These are phyloP conservation scores for Capreolus pygargus DNA, from an alignment of 2,113 vertebrate genomes.

Conservation along the genomic window DNA sequence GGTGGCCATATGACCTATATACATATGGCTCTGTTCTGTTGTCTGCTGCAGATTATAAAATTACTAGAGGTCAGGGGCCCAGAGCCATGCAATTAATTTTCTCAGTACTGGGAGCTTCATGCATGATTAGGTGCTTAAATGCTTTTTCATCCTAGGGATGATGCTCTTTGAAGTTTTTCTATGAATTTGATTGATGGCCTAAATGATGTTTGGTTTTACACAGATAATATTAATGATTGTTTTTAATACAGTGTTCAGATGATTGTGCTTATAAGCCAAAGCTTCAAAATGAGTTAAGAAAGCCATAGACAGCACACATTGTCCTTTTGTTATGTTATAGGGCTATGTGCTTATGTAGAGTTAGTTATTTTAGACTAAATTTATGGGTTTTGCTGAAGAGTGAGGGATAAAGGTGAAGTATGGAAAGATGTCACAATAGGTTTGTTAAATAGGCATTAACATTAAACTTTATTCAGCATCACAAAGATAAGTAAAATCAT, in stretches of 20 bases:
- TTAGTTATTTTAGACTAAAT: conserved; percentile 3
- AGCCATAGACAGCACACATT: neutral
- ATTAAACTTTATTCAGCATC: neutral
- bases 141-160: conserved; percentile 29
- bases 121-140: conserved; percentile 54
- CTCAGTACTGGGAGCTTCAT: conserved; percentile 21
- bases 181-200: conserved; percentile 52
- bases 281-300: conserved; percentile 22
- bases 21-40: neutral
- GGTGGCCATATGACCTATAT: neutral
- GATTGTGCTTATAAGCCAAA: conserved; percentile 38
- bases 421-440: neutral
- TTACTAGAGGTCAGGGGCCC: neutral
- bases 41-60: conserved; percentile 33
- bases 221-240: conserved; percentile 43
- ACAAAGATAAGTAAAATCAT: neutral
- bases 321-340: neutral
- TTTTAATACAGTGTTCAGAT: conserved; percentile 34
- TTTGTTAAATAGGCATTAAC: neutral
- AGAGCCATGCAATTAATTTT: conserved; percentile 51
- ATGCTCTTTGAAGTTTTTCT: conserved; percentile 34
- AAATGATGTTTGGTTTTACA: conserved; percentile 51
- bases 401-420: neutral
- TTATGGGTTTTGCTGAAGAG: neutral
- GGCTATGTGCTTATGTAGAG: neutral